Evolutionary conservation across 2,797 vertebrate species (phyloP).

Genomic region (Antennarius maculatus): DNA sequence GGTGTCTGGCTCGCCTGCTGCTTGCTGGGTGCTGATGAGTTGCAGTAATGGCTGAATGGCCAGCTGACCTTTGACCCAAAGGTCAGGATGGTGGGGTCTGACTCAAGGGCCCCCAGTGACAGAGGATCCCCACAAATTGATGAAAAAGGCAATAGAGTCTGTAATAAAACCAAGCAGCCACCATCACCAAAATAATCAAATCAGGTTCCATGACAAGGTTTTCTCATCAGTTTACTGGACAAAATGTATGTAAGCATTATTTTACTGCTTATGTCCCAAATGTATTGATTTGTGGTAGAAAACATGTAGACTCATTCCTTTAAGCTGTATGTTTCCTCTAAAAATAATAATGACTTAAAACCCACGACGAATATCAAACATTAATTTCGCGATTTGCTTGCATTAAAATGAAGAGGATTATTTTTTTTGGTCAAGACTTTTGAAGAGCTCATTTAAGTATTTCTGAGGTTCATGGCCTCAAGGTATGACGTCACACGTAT

Average conservation of each 20-base stretch:
- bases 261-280: not conserved
- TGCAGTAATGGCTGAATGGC: constrained; percentile 57
- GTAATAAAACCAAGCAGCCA: constrained; percentile 37
- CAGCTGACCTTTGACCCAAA: constrained; percentile 71
- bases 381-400: not conserved
- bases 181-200: constrained; percentile 26
- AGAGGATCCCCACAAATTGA: constrained; percentile 42
- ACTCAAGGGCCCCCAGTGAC: constrained; percentile 41
- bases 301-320: not conserved
- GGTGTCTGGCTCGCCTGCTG: not conserved
- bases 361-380: not conserved
- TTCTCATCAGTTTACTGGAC: not conserved
- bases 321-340: not conserved
- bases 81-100: constrained; percentile 52
- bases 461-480: not conserved
- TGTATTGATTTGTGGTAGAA: not conserved
- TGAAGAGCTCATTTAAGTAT: not conserved
- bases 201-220: not conserved
- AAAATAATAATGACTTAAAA: not conserved
- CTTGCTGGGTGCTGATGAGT: constrained; percentile 33
- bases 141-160: constrained; percentile 45
- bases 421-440: not conserved
- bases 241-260: not conserved
- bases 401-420: not conserved
- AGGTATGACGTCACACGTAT: constrained; percentile 39